Evolutionary conservation across 2,888 invertebrate species (phyloP).

Genomic region (Nephrotoma flavescens): DNA sequence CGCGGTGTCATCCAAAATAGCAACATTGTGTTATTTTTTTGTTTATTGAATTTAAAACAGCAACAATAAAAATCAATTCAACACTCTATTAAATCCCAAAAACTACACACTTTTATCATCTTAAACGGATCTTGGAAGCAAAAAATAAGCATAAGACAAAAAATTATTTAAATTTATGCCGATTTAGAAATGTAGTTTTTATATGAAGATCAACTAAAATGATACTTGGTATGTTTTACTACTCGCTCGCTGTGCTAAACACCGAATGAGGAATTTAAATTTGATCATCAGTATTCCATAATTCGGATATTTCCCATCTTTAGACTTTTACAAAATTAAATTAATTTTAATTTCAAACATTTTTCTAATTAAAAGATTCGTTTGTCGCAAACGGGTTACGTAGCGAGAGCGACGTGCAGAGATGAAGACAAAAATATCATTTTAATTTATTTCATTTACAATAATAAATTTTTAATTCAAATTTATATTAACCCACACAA

Average conservation of each 20-base stretch:
- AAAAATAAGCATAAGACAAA: background rate
- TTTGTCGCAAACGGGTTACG: background rate
- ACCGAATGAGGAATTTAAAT: background rate
- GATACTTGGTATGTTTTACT: background rate
- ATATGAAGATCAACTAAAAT: background rate
- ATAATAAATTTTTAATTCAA: background rate
- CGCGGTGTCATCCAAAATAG: too few relatives aligned
- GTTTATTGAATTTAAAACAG: background rate
- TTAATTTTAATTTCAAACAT: background rate
- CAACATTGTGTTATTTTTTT: background rate
- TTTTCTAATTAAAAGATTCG: background rate
- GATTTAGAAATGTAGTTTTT: background rate
- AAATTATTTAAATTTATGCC: background rate
- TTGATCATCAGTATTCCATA: too few relatives aligned
- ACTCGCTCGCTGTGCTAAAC: background rate
- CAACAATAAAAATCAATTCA: background rate
- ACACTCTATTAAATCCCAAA: background rate
- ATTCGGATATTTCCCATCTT: background rate
- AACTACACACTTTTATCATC: background rate
- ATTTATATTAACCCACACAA: background rate
- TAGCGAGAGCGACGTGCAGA: background rate
- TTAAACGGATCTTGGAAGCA: background rate
- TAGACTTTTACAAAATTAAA: background rate
- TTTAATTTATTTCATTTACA: background rate
- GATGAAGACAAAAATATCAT: background rate